Evolutionary conservation across 2,797 vertebrate genomes (phyloP).

Genomic region (Melanotaenia trifasciata): DNA sequence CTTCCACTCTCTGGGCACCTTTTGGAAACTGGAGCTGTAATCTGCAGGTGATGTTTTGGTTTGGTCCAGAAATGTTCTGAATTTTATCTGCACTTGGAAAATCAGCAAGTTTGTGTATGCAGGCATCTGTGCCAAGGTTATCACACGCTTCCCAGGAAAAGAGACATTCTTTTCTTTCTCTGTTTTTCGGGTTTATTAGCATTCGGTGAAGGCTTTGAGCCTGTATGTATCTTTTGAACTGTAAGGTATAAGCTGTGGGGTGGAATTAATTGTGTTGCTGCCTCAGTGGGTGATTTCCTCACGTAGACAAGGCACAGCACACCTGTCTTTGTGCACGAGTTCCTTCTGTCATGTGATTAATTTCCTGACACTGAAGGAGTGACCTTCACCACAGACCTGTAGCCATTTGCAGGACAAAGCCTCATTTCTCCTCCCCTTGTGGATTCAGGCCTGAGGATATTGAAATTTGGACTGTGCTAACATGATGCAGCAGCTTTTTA

Average conservation of each 20-base stretch:
- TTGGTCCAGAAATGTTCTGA: conserved; percentile 65
- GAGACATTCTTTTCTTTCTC: conserved; percentile 48
- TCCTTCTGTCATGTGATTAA: conserved; percentile 29
- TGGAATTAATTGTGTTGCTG: too few species aligned
- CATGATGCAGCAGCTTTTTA: conserved; percentile 13
- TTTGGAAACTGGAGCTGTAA: conserved; percentile 40
- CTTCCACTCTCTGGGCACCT: not conserved
- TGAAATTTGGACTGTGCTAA: not conserved
- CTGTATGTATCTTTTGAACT: not conserved
- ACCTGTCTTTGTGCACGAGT: conserved; percentile 6
- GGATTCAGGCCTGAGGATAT: conserved; percentile 20
- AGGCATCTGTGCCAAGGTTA: conserved; percentile 56
- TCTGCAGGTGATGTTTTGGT: conserved; percentile 65
- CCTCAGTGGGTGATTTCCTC: too few species aligned
- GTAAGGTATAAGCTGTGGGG: not conserved
- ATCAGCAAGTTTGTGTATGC: conserved; percentile 23
- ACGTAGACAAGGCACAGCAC: not conserved
- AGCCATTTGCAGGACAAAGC: conserved; percentile 15
- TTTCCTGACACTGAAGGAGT: conserved; percentile 26
- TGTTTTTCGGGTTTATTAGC: conserved; percentile 25
- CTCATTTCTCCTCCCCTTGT: conserved; percentile 15
- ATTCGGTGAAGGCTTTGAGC: conserved; percentile 32
- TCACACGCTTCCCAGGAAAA: conserved; percentile 47
- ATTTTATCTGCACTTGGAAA: conserved; percentile 58
- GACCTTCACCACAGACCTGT: conserved; percentile 16